Percentiles rank a stretch among this genome's conserved stretches.
Evolutionary conservation across 2,797 vertebrate genomes (phyloP).

Genomic region (Clarias pachynema): DNA sequence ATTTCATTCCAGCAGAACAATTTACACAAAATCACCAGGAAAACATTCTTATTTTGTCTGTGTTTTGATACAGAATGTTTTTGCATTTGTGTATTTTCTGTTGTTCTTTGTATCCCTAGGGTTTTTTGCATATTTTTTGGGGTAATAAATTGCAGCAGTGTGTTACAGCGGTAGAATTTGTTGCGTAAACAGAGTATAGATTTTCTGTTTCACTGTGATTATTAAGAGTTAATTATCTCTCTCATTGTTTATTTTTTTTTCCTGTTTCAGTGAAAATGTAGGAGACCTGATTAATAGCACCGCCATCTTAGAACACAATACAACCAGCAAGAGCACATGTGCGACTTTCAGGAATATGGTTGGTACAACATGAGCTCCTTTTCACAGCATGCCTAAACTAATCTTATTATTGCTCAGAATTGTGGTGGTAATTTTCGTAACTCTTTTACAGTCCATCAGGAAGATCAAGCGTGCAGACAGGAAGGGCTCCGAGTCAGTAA

Average conservation of each 20-base stretch:
- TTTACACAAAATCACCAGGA: background rate
- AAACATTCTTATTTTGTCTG: background rate
- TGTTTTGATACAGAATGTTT: too few species aligned
- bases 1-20: background rate
- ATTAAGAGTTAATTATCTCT: background rate
- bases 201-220: background rate
- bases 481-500: slow-evolving; percentile 95
- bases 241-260: slow-evolving; percentile 7
- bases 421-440: background rate
- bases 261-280: slow-evolving; percentile 82
- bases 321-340: slow-evolving; percentile 82
- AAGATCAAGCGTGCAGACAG: slow-evolving; percentile 96
- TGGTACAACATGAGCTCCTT: slow-evolving; percentile 46
- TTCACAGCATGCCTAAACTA: background rate
- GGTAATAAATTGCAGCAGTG: background rate
- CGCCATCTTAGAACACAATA: slow-evolving; percentile 87
- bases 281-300: slow-evolving; percentile 91
- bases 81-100: too few species aligned
- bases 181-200: background rate
- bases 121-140: background rate
- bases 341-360: slow-evolving; percentile 96
- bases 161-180: background rate
- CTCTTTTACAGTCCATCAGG: slow-evolving; percentile 84
- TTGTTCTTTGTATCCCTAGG: too few species aligned
- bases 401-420: background rate